Conservation (phyloP, 2,888 invertebrate genomes). For the Carpatolechia fugitivella region DNA sequence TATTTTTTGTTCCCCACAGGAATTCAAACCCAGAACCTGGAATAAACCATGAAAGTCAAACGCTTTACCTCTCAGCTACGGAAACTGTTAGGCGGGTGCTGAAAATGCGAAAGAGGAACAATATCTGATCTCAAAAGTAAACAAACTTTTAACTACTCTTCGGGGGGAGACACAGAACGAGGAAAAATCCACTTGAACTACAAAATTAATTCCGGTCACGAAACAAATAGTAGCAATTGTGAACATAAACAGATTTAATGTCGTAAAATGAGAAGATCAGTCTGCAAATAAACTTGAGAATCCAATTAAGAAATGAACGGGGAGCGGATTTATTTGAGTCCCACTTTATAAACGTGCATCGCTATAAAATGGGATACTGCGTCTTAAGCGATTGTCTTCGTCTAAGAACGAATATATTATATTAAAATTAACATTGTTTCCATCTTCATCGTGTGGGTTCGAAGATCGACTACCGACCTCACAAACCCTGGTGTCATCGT, state of each 20-base stretch:
- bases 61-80: no score
- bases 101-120: no score
- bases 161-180: background rate
- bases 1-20: no score
- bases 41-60: no score
- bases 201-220: slow-evolving; percentile 9
- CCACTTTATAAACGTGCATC: slow-evolving; percentile 63
- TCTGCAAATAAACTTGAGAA: slow-evolving; percentile 72
- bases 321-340: slow-evolving; percentile 62
- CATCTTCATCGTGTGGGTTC: no score
- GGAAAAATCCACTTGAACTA: slow-evolving; percentile 6
- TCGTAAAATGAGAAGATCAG: slow-evolving; percentile 65
- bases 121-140: slow-evolving; percentile 23
- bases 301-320: slow-evolving; percentile 73
- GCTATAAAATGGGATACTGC: slow-evolving; percentile 53
- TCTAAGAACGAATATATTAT: slow-evolving; percentile 39
- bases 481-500: no score
- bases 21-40: no score
- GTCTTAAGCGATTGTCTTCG: slow-evolving; percentile 36
- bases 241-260: slow-evolving; percentile 52
- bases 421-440: slow-evolving; percentile 33
- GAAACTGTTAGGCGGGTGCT: no score
- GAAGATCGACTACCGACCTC: no score
- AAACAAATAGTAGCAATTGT: slow-evolving; percentile 15
- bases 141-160: background rate